Conservation (phyloP, 1,140 invertebrate genomes). For the Conus betulinus region DNA sequence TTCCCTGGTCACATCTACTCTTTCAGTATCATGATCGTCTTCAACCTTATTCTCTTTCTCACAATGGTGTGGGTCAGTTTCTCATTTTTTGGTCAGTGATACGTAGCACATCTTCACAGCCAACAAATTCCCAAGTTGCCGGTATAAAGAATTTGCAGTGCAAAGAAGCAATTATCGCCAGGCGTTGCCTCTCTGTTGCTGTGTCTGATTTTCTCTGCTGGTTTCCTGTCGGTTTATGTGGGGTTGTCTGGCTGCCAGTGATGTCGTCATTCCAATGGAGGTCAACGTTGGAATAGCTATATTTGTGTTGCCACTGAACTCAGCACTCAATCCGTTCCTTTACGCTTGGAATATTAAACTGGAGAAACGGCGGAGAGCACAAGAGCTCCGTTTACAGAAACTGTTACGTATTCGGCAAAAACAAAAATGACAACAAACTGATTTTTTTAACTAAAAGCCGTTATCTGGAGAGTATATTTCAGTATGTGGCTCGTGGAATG, state of each 20-base stretch:
- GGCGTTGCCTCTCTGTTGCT: background rate
- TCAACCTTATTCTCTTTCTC: conserved; percentile 7
- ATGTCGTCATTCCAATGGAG: background rate
- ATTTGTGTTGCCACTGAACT: background rate
- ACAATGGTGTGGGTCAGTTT: background rate
- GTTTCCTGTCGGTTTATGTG: conserved; percentile 14
- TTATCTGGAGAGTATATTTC: no score
- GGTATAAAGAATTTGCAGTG: background rate
- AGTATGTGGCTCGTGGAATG: no score
- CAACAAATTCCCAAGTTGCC: no score
- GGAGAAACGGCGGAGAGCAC: background rate
- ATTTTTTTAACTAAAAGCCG: no score
- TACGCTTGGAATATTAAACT: background rate
- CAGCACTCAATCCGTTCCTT: background rate
- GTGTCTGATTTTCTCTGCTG: conserved; percentile 2
- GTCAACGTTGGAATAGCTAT: background rate
- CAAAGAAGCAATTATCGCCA: background rate
- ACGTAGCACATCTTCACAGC: background rate
- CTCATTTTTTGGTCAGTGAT: conserved; percentile 14
- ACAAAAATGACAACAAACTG: no score
- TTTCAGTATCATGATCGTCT: background rate
- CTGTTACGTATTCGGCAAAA: no score
- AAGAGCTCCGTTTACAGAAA: no score
- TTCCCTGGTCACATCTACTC: conserved; percentile 15
- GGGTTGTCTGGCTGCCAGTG: background rate